Conservation (phyloP, 2,888 invertebrate genomes). For the Orgyia antiqua region DNA sequence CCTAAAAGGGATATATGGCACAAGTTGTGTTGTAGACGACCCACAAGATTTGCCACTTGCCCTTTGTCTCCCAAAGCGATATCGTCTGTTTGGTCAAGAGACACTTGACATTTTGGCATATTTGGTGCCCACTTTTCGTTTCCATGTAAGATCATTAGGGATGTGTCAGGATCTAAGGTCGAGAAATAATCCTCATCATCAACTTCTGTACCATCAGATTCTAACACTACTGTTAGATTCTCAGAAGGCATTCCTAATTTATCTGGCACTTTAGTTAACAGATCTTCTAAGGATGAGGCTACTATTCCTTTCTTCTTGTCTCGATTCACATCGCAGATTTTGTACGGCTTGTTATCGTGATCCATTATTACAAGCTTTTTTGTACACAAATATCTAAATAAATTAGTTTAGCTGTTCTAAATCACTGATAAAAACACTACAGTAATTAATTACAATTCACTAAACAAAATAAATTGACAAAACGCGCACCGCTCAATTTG, state of each 20-base stretch:
- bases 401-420: no score
- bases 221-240: conserved; percentile 89
- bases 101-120: conserved; percentile 80
- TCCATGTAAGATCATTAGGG: conserved; percentile 87
- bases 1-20: conserved; percentile 91
- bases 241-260: conserved; percentile 82
- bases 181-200: conserved; percentile 97
- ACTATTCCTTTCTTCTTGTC: conserved; percentile 91
- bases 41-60: conserved; percentile 86
- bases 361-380: conserved; percentile 60
- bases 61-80: conserved; percentile 69
- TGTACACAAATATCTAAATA: no score
- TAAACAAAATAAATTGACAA: conserved; percentile 1
- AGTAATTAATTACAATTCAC: neutral
- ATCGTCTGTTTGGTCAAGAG: conserved; percentile 79
- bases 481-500: conserved; percentile 20
- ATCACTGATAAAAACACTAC: no score
- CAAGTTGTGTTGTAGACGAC: conserved; percentile 87
- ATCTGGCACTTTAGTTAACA: conserved; percentile 85
- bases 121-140: conserved; percentile 86
- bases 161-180: conserved; percentile 92
- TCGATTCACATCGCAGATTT: conserved; percentile 87
- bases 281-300: conserved; percentile 87
- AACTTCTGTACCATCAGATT: conserved; percentile 95
- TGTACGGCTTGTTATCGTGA: conserved; percentile 83